Evolutionary conservation across 2,797 vertebrate genomes (phyloP), one percentile per base, ranked within the genome.

Genomic region (Falco concolor): DNA sequence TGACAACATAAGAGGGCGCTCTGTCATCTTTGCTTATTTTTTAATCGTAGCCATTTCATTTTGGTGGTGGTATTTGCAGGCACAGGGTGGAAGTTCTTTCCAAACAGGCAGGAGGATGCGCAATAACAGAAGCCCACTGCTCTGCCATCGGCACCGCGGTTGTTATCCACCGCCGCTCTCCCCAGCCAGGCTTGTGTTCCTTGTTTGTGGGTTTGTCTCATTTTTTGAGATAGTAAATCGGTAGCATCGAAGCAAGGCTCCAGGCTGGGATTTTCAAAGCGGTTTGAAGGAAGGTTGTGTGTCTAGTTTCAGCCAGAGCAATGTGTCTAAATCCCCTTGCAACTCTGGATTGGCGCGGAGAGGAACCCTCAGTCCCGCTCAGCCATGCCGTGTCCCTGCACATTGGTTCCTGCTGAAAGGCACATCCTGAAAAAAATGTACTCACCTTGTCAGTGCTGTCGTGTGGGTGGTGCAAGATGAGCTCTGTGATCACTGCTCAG

Each of bases 1-100:
- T 10, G 86, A 5, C 49, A 49, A 30, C 91, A 76, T 95, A 30
- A 95, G 91, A 94, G 91, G 92, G 89, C 90, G 89, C 85, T 96
- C 32, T 15, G 45, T 45, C 83, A 53, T 68, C 87, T 44, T 8
- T 0, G 30, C 80, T 78, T 2, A 4, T 0, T 5, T 36, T 38
- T 19, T 7, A 12, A 1, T 2, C 15, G 5, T 10, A 17, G 7
- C 8, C 30, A 1, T 6, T 9, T 24, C 10, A 0, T 22, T 2
- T 1, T 40, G 28, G 12, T 2, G 18, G 30, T 5, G 67, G 64
- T 65, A 12, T 81, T 60, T 4, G 84, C 84, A 15, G 84, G 74
- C 30, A 0, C 69, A 2, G 24, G 34, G 12, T 6, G 81, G 3
- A 5, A 14, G 84, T 8, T 75, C 59, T 8, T 23, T 1, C 6